These are phyloP conservation scores for Marronus borbonicus DNA, from an alignment of 2,888 invertebrate species.

Conservation along the genomic window DNA sequence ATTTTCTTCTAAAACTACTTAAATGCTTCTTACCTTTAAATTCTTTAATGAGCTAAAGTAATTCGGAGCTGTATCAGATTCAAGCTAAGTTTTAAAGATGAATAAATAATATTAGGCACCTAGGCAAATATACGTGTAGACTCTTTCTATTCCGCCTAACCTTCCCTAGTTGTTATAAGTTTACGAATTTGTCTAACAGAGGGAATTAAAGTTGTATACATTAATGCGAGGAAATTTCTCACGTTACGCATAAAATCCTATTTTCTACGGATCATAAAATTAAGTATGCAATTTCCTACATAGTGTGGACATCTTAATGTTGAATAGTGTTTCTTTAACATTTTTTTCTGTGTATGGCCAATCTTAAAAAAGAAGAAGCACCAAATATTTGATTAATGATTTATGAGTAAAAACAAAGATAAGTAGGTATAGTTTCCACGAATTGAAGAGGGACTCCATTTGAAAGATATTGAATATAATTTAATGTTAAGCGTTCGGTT, in stretches of 20 bases:
- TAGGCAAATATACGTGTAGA: conserved; percentile 26
- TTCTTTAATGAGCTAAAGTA: background rate
- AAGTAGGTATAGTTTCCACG: no score
- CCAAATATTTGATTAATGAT: no score
- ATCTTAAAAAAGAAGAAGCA: no score
- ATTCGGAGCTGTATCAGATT: background rate
- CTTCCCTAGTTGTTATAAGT: conserved; percentile 39
- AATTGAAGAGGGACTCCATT: no score
- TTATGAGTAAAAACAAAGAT: no score
- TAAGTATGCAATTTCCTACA: no score
- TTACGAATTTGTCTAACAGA: conserved; percentile 51
- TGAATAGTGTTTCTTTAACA: no score
- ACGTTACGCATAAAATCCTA: conserved; percentile 10
- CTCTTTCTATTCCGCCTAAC: no score
- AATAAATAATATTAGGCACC: background rate
- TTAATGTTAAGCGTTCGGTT: no score
- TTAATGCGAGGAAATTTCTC: conserved; percentile 49
- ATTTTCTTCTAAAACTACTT: background rate
- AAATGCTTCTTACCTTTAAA: background rate
- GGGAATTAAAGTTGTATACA: conserved; percentile 51
- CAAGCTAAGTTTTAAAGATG: conserved; percentile 1
- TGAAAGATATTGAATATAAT: no score
- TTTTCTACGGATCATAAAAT: background rate
- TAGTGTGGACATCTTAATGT: background rate
- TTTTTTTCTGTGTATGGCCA: no score